Base-by-base conservation (phyloP, 2,888 invertebrate species). In the Oscheius myriophilus region DNA sequence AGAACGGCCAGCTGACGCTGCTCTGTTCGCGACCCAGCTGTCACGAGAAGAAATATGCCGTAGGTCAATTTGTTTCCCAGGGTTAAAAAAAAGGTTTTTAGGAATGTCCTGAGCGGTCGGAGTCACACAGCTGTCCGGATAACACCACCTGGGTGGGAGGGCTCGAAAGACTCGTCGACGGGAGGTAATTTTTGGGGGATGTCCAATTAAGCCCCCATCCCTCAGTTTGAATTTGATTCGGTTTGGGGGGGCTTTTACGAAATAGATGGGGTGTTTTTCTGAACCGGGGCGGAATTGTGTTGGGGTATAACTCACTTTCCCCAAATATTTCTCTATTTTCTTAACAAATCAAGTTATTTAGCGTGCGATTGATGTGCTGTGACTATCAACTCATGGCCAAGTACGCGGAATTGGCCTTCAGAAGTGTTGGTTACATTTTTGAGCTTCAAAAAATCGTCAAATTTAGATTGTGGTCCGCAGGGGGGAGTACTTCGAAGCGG, bases 371-470 rank as follows among this genome's bases (percentile, higher is more conserved):
- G 18, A 82, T 83, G 77, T 84, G 84, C 66, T 84, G 84, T 65
- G 81, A 83, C 69, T 85, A 82, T 53, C 84, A 85, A 53, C 61
- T 76, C 11, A 68, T 84, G 6, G 70, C 72, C 2, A 55, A 52
- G 12, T 75, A 83, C 25, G 76, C 80, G 9, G 82, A 81, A 12
- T 67, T 75, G 39, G 68, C 82, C 54, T 83, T 80, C 73, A 71
- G 79, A 33, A 74, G 79, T 59, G 83, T 77, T 23, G 65, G 73
- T 62, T 45, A 68, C 49, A 39, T 42, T n/a, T 49, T 21, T 6
- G 49, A 18, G 7, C 49, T 49, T 2, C 6, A 18, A 6, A 49
- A 6, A 18, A 11, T 49, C n/a, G 18, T 6, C 3, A 6, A 4
- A 7, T 49, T 21, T 25, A 75, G 75, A 41, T 75, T 23, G 67